Evolutionary conservation across 2,888 invertebrate genomes (phyloP).

Genomic region (Phalangium opilio): DNA sequence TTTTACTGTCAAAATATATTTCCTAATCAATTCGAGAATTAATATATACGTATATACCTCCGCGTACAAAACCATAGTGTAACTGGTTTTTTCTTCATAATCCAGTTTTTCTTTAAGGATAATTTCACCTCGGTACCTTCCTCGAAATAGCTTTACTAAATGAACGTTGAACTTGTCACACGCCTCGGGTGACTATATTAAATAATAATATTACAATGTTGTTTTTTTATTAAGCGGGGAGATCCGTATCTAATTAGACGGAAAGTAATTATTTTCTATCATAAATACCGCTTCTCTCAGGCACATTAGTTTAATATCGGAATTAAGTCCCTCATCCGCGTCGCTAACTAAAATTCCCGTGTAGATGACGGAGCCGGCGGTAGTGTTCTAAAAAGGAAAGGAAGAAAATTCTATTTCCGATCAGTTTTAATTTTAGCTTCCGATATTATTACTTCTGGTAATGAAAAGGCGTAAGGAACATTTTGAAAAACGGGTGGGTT

Average conservation of each 20-base stretch:
- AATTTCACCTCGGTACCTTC: slow-evolving; percentile 52
- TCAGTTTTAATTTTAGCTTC: neutral
- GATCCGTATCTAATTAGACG: too few relatives aligned
- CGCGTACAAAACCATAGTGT: slow-evolving; percentile 29
- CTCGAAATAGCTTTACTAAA: slow-evolving; percentile 31
- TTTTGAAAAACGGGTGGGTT: slow-evolving; percentile 58
- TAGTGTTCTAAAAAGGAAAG: slow-evolving; percentile 33
- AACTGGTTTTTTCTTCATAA: slow-evolving; percentile 45
- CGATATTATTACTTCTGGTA: slow-evolving; percentile 39
- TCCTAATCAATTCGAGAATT: too few relatives aligned
- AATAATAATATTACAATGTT: neutral
- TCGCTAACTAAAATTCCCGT: slow-evolving; percentile 51
- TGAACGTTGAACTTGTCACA: slow-evolving; percentile 50
- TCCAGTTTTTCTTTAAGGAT: slow-evolving; percentile 51
- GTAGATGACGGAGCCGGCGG: slow-evolving; percentile 46
- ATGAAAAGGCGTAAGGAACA: slow-evolving; percentile 51
- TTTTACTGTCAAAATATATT: neutral
- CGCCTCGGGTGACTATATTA: slow-evolving; percentile 36
- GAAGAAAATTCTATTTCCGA: neutral
- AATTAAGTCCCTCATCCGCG: slow-evolving; percentile 54
- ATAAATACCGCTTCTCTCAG: slow-evolving; percentile 20
- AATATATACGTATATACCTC: slow-evolving; percentile 24
- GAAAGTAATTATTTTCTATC: too few relatives aligned
- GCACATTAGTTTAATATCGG: slow-evolving; percentile 50
- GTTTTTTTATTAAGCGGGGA: too few relatives aligned